These are phyloP conservation scores for Calephelis virginiensis DNA, from an alignment of 1,140 invertebrate genomes.

Conservation along the genomic window DNA sequence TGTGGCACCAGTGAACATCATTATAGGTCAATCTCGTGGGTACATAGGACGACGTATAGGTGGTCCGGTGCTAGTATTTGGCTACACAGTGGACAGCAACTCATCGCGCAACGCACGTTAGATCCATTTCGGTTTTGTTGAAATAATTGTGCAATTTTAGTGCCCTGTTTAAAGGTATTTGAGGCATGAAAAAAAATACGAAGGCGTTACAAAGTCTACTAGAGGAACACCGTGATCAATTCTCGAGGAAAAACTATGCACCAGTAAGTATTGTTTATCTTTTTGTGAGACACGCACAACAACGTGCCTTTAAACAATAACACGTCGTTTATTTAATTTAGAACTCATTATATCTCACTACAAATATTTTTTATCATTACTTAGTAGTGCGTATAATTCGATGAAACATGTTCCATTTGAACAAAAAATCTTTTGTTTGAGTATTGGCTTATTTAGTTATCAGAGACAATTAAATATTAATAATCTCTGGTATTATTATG, in stretches of 20 bases:
- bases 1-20: slow-evolving; percentile 30
- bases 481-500: neutral
- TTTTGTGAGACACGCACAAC: neutral
- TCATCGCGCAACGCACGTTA: slow-evolving; percentile 29
- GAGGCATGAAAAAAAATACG: slow-evolving; percentile 32
- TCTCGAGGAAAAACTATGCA: slow-evolving; percentile 38
- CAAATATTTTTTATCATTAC: slow-evolving; percentile 14
- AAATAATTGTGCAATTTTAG: slow-evolving; percentile 7
- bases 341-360: slow-evolving; percentile 10
- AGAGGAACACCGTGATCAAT: slow-evolving; percentile 21
- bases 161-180: slow-evolving; percentile 21
- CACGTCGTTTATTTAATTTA: slow-evolving; percentile 14
- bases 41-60: slow-evolving; percentile 51
- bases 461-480: too few relatives aligned
- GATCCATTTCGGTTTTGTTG: neutral
- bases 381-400: slow-evolving; percentile 9
- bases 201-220: slow-evolving; percentile 7
- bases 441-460: slow-evolving; percentile 3
- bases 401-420: slow-evolving; percentile 3
- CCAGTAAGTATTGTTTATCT: slow-evolving; percentile 37
- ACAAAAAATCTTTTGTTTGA: slow-evolving; percentile 5
- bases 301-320: slow-evolving; percentile 10
- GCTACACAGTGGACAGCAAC: slow-evolving; percentile 42
- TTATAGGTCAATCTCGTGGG: slow-evolving; percentile 44
- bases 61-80: slow-evolving; percentile 57